Evolutionary conservation across 2,888 invertebrate genomes (phyloP).

Genomic region (Pyrocoelia pectoralis): DNA sequence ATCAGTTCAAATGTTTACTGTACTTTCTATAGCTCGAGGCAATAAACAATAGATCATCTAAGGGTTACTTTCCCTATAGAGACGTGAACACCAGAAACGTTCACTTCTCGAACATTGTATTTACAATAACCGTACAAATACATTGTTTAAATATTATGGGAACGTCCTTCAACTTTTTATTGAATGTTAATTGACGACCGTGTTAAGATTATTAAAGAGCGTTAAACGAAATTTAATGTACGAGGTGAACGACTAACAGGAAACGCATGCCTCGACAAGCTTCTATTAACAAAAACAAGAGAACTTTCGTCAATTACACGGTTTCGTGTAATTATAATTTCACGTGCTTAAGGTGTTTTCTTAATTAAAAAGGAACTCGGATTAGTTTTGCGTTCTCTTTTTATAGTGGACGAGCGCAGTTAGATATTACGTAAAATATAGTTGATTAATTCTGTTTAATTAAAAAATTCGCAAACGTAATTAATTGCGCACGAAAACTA

Average conservation of each 20-base stretch:
- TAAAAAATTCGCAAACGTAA: too few species aligned
- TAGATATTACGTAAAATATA: too few species aligned
- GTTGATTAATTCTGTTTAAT: too few species aligned
- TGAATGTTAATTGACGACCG: constrained; percentile 7
- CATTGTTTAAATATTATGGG: constrained; percentile 35
- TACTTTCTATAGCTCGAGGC: constrained; percentile 38
- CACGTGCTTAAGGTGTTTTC: too few species aligned
- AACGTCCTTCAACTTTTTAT: constrained; percentile 36
- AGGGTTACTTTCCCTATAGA: constrained; percentile 34
- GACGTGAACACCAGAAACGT: constrained; percentile 1
- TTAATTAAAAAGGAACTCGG: too few species aligned
- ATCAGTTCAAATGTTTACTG: constrained; percentile 30
- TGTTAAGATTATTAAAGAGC: not conserved
- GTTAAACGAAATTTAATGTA: not conserved
- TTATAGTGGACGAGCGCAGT: too few species aligned
- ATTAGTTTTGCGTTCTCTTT: too few species aligned
- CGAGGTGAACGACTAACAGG: not conserved
- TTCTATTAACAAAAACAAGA: too few species aligned
- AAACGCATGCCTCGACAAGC: not conserved
- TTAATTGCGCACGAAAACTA: too few species aligned
- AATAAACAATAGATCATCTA: constrained; percentile 27
- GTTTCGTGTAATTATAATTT: too few species aligned
- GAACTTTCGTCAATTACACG: too few species aligned
- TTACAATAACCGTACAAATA: constrained; percentile 28
- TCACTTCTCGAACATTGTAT: constrained; percentile 30